These are phyloP conservation scores for Eremophila alpestris DNA, from an alignment of 2,797 vertebrate species.

Conservation along the genomic window DNA sequence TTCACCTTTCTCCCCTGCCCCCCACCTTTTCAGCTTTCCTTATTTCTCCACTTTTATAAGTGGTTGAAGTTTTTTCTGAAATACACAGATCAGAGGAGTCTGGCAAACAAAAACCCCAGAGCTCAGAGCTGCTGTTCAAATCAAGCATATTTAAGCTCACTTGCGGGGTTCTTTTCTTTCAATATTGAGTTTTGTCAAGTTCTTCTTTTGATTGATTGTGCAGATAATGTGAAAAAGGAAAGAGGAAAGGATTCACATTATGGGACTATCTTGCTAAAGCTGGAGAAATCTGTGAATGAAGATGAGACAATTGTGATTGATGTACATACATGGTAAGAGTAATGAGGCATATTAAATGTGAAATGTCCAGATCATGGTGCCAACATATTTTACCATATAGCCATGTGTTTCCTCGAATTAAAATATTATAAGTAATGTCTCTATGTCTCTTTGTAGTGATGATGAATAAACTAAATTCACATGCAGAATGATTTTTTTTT, in stretches of 20 bases:
- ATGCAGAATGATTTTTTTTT: neutral
- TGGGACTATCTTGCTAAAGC: neutral
- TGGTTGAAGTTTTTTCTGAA: neutral
- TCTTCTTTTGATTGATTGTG: neutral
- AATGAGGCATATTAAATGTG: neutral
- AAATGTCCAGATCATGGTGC: neutral
- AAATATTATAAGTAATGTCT: neutral
- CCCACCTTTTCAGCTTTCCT: neutral
- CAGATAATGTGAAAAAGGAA: neutral
- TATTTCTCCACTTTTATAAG: neutral
- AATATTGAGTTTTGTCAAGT: neutral
- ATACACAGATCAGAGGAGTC: neutral
- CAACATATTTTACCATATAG: neutral
- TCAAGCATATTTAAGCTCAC: neutral
- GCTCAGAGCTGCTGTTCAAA: neutral
- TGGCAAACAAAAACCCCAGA: neutral
- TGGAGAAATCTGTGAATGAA: neutral
- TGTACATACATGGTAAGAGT: accelerated
- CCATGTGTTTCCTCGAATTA: neutral
- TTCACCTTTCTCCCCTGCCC: too few species aligned
- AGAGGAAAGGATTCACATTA: neutral
- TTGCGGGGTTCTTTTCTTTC: neutral
- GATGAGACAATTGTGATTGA: neutral
- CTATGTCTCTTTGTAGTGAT: neutral
- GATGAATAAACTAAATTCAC: neutral